Base-by-base conservation (phyloP, 2,797 vertebrate species). In the Tapirus indicus region DNA sequence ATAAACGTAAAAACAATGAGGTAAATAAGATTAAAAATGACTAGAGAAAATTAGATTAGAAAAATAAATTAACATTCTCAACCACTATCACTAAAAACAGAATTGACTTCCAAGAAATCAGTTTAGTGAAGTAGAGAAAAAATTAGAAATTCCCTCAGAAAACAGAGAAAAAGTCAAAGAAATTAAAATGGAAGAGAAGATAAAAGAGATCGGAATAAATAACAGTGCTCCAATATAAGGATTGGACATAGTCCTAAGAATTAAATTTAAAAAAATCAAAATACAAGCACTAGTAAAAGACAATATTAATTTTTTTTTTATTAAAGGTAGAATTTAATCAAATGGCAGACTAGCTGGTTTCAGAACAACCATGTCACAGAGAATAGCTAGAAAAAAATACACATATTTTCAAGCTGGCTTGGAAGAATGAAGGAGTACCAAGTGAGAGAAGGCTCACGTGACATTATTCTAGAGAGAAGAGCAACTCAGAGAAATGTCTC, bases 151-250 rank as follows among this genome's bases (percentile, higher is more conserved):
- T 88, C 32, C 64, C 35, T 78, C 8, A 84, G 7, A 75, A 83
- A 83, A 77, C 75, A 93, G 29, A 79, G 66, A 29, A 77, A 84
- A 93, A 72, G 7, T 58, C 38, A 79, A 88, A 92, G 25, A 92
- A 29, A 27, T 49, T 52, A 52, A 82, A 90, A 68, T 56, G 7
- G 35, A 82, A 62, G 27, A 87, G 25, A 66, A 60, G 14, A 35
- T 18, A 20, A 52, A 93, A 80, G 16, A 69, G 16, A 72, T 86
- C 21, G 11, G 27, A 71, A 49, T 47, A 78, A 91, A 62, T 44
- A 90, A 72, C 18, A 38, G 69, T 60, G 7, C 2, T 41, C 4
- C 29, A 64, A 25, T 54, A 29, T 29, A 58, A 91, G 21, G 17
- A 66, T n/a, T 60, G 62, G 21, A 44, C 21, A 62, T 54, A 56